Percentiles rank a stretch among this genome's conserved stretches.
These are phyloP conservation scores for Laupala kohalensis DNA, from an alignment of 1,140 invertebrate genomes.

Conservation along the genomic window DNA sequence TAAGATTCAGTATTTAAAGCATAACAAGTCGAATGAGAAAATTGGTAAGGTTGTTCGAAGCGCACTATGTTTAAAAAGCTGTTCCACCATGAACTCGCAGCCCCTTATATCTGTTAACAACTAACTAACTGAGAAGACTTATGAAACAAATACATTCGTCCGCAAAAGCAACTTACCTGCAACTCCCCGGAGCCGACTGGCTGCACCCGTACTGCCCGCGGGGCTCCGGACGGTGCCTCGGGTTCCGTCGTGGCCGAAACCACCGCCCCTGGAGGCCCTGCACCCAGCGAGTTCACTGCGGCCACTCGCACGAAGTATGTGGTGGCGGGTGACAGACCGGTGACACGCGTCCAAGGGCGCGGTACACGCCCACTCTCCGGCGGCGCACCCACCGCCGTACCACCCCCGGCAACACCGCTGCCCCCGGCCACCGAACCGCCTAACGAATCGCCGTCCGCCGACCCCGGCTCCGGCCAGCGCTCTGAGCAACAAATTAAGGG, in stretches of 20 bases:
- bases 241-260: slow-evolving; percentile 29
- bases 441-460: neutral
- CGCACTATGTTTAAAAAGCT: too few relatives aligned
- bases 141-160: too few relatives aligned
- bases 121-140: too few relatives aligned
- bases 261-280: slow-evolving; percentile 26
- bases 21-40: too few relatives aligned
- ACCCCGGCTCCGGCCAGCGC: neutral
- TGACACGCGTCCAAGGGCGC: slow-evolving; percentile 15
- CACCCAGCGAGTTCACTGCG: slow-evolving; percentile 30
- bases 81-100: too few relatives aligned
- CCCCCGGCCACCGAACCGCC: too few relatives aligned
- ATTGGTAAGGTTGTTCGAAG: too few relatives aligned
- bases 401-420: too few relatives aligned
- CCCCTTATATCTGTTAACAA: too few relatives aligned
- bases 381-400: too few relatives aligned
- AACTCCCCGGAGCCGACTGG: slow-evolving; percentile 34
- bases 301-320: slow-evolving; percentile 31
- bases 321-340: slow-evolving; percentile 30
- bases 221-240: slow-evolving; percentile 32
- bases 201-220: slow-evolving; percentile 30
- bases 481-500: neutral
- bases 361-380: neutral
- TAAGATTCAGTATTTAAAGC: too few relatives aligned
- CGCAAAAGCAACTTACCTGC: too few relatives aligned